phyloP scores from a whole-genome alignment of 2,113 vertebrate genomes.

The Amblyopsis rosae region DNA sequence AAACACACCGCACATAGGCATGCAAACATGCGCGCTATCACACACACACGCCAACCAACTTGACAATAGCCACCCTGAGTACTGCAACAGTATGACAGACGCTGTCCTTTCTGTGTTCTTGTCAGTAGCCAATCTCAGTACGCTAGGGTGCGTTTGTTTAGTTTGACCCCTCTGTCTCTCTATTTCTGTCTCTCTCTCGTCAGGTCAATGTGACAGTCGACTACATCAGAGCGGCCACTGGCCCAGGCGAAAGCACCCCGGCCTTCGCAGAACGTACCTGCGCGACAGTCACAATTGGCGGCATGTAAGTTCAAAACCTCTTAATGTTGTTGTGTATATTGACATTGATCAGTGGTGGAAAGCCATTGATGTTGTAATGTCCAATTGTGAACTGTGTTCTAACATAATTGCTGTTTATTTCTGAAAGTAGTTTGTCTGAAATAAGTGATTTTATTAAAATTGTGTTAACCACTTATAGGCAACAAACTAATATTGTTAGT shows the following conservation, averaged over 20 bases:
- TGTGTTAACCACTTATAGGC: no score
- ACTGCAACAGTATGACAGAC: not conserved
- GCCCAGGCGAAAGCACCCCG: slow-evolving; percentile 81
- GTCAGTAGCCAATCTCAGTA: slow-evolving; percentile 13
- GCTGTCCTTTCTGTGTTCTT: slow-evolving; percentile 17
- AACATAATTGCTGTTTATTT: not conserved
- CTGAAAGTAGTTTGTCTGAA: no score
- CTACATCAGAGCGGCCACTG: slow-evolving; percentile 94
- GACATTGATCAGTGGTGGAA: not conserved
- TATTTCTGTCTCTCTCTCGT: not conserved
- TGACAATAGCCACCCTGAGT: not conserved
- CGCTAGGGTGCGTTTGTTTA: not conserved
- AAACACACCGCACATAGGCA: slow-evolving; percentile 40
- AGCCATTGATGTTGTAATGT: not conserved
- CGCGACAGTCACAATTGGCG: slow-evolving; percentile 93
- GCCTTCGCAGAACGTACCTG: slow-evolving; percentile 95
- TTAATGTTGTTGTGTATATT: not conserved
- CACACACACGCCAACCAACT: slow-evolving; percentile 1
- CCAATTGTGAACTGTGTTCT: not conserved
- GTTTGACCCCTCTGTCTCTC: slow-evolving; percentile 37
- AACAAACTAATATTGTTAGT: no score
- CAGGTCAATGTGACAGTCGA: slow-evolving; percentile 95
- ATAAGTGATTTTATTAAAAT: no score
- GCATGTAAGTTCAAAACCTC: slow-evolving; percentile 84
- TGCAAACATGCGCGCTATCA: no score